Base-by-base conservation (phyloP, 2,797 vertebrate genomes). In the Florisuga fusca region DNA sequence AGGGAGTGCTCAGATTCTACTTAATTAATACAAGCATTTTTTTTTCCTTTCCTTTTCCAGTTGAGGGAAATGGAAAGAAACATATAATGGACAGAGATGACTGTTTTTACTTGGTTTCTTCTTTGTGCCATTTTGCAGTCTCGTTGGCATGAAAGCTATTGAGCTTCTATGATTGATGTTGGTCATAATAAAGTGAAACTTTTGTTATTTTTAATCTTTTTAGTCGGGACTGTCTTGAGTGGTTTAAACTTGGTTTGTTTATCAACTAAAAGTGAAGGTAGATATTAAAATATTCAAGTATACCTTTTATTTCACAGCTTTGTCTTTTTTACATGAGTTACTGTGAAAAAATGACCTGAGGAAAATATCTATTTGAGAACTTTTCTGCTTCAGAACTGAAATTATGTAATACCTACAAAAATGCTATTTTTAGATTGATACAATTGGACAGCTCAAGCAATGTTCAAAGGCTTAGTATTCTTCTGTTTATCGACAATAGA, bases 401-500 rank as follows among this genome's bases (percentile, higher is more conserved):
- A 78, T 87, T 83, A 85, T 72, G 10, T 80, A 89, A 84, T 85
- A 61, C 20, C 33, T 81, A 69, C 59, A 79, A 66, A 92, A 87
- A 87, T 69, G 22, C 23, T 81, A 38, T 88, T 43, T 94, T 80
- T 78, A 59, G 38, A 20, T 69, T 89, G 43, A 51, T 77, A 53
- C 46, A 86, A 78, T 77, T n/a, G 25, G 45, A 76, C 64, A 84
- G 87, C 76, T 94, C 93, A 94, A 79, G 17, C 59, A 85, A 41
- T 27, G 62, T 91, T 90, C 59, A 89, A 80, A 89, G 50, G 69
- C 89, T 96, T 91, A 64, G 71, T 90, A 54, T 79, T 86, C 12
- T 90, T 84, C 41, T 87, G 63, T 88, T 95, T 90, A 93, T 81
- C 74, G 77, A 43, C 80, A 90, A 71, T 48, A 74, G 50, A 89